Percentiles rank a stretch among this genome's conserved stretches.
These are phyloP conservation scores for Ardeotis arabs DNA, from an alignment of 2,113 vertebrate species.

Conservation along the genomic window DNA sequence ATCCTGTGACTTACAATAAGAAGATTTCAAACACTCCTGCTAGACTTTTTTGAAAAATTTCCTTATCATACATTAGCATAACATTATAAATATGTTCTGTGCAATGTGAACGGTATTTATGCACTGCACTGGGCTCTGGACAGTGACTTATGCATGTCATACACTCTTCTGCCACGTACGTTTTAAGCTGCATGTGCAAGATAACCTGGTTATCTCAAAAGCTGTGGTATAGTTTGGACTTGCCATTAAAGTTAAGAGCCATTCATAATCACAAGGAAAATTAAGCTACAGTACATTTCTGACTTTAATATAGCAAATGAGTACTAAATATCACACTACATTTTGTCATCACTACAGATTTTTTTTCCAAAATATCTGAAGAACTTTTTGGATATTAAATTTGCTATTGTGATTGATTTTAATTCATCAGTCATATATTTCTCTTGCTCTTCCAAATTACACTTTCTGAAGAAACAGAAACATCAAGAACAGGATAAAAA, in stretches of 20 bases:
- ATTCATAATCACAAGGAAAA: constrained; percentile 14
- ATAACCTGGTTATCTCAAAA: constrained; percentile 40
- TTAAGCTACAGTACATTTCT: neutral
- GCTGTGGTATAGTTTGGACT: neutral
- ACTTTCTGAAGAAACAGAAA: constrained; percentile 13
- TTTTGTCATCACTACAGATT: neutral
- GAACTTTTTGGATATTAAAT: neutral
- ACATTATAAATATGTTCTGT: neutral
- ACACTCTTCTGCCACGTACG: neutral
- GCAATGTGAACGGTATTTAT: accelerated
- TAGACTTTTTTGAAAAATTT: neutral
- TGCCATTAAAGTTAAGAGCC: neutral
- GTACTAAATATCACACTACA: neutral
- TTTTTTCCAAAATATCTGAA: neutral
- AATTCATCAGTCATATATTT: neutral
- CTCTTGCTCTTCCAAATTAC: neutral
- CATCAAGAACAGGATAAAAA: neutral
- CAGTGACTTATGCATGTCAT: neutral
- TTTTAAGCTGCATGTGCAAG: neutral
- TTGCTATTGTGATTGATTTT: neutral
- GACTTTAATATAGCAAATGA: neutral
- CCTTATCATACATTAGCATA: neutral
- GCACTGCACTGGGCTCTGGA: neutral
- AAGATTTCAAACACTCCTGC: neutral
- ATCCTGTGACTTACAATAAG: neutral